These are phyloP conservation scores for Cephus rjabovi DNA, from an alignment of 2,888 invertebrate genomes.

Conservation along the genomic window DNA sequence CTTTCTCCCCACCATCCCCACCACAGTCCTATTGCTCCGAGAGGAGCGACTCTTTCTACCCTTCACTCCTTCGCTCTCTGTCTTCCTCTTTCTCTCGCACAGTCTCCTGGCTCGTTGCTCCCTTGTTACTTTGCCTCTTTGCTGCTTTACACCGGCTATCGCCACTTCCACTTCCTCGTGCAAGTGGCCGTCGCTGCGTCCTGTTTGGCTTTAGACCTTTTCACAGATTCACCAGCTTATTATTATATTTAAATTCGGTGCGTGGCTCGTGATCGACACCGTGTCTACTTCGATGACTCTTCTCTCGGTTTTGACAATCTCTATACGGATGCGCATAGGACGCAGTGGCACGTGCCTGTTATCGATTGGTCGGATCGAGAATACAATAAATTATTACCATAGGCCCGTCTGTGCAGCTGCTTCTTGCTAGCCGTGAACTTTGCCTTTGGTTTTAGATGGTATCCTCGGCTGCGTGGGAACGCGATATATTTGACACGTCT, in stretches of 20 bases:
- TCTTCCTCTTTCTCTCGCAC: neutral
- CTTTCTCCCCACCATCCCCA: conserved; percentile 12
- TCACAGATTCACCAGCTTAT: neutral
- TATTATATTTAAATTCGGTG: neutral
- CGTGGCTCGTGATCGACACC: too few relatives aligned
- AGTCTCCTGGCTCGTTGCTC: neutral
- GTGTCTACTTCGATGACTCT: neutral
- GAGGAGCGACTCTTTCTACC: conserved; percentile 2
- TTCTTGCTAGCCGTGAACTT: conserved; percentile 4
- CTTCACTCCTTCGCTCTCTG: neutral
- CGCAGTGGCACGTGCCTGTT: neutral
- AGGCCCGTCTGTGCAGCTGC: neutral
- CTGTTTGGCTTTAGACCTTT: neutral
- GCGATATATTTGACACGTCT: neutral
- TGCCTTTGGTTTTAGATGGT: neutral
- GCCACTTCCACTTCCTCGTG: neutral
- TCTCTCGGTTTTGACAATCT: neutral
- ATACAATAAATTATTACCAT: neutral
- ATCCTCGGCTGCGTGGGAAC: neutral
- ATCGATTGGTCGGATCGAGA: neutral
- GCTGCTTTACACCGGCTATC: neutral
- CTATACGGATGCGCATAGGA: neutral
- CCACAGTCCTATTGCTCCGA: too few relatives aligned
- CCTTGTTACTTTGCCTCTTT: neutral
- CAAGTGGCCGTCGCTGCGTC: neutral